A percentile compares a stretch with the other conserved stretches of the same genome.
phyloP scores from a whole-genome alignment of 2,797 vertebrate species.

The Pseudopleuronectes americanus region DNA sequence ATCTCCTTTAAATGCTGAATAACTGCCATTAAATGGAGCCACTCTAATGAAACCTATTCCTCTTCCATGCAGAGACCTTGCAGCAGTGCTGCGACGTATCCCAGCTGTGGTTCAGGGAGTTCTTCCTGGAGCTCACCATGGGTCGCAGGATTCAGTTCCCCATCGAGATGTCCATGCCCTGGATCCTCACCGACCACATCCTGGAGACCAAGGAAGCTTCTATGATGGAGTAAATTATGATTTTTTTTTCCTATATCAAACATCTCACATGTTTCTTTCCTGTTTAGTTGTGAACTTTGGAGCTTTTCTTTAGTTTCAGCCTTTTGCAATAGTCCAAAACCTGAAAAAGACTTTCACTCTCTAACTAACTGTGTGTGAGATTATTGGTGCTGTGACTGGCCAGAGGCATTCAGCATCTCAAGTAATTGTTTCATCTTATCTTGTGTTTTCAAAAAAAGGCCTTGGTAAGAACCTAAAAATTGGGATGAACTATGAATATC shows the following conservation, averaged over 20 bases:
- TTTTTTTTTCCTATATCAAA: background rate
- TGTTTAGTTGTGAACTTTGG: background rate
- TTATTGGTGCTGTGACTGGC: background rate
- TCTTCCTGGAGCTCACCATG: constrained; percentile 98
- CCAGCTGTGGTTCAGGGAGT: constrained; percentile 98
- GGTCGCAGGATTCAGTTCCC: constrained; percentile 98
- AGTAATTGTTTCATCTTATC: background rate
- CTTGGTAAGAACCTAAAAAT: constrained; percentile 29
- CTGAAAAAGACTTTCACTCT: background rate
- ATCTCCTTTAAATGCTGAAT: background rate
- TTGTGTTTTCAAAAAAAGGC: constrained; percentile 21
- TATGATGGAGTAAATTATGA: constrained; percentile 94
- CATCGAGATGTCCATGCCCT: constrained; percentile 99
- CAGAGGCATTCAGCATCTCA: background rate
- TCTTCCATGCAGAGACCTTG: constrained; percentile 87
- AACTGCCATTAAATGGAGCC: background rate
- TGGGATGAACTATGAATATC: constrained; percentile 45
- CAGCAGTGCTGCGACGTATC: constrained; percentile 98
- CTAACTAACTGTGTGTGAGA: background rate
- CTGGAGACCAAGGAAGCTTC: constrained; percentile 96
- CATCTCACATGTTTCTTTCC: background rate
- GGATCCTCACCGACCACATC: constrained; percentile 98
- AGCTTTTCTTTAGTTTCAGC: background rate
- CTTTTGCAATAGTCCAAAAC: background rate
- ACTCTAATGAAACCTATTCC: background rate